Conservation (phyloP, 1,140 invertebrate species). For the Drosophila jambulina region DNA sequence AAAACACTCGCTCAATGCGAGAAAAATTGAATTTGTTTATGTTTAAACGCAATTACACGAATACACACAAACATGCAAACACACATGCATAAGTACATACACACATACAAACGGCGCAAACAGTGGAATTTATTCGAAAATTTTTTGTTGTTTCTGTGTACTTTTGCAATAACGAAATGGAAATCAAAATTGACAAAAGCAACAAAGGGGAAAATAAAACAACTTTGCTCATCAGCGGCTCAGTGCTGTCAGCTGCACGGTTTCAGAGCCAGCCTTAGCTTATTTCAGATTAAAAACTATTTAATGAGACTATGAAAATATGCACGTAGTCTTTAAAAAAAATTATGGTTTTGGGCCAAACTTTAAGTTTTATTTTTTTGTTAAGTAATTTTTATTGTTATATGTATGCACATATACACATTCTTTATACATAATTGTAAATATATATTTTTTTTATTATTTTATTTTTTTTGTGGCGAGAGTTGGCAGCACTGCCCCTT, state of each 20-base stretch:
- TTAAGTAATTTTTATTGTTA: background rate
- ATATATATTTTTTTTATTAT: no score
- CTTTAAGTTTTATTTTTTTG: no score
- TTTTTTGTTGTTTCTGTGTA: slow-evolving; percentile 22
- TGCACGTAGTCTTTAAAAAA: background rate
- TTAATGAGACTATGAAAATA: background rate
- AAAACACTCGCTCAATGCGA: slow-evolving; percentile 53
- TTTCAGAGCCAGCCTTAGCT: background rate
- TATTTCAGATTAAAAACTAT: background rate
- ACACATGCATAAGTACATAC: slow-evolving; percentile 2
- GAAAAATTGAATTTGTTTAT: slow-evolving; percentile 66
- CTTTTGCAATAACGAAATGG: slow-evolving; percentile 42
- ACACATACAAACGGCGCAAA: background rate
- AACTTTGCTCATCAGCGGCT: slow-evolving; percentile 14
- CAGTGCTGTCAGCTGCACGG: background rate
- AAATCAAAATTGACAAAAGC: slow-evolving; percentile 52
- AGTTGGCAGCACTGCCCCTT: slow-evolving; percentile 5
- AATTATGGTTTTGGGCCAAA: background rate
- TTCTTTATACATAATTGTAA: no score
- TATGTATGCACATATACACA: no score
- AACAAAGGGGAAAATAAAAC: slow-evolving; percentile 19
- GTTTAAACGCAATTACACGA: slow-evolving; percentile 45
- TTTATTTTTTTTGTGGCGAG: background rate
- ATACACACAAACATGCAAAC: background rate
- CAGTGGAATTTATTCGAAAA: slow-evolving; percentile 19